These are phyloP conservation scores for Pollenia labialis DNA, from an alignment of 2,888 invertebrate species.

Conservation along the genomic window DNA sequence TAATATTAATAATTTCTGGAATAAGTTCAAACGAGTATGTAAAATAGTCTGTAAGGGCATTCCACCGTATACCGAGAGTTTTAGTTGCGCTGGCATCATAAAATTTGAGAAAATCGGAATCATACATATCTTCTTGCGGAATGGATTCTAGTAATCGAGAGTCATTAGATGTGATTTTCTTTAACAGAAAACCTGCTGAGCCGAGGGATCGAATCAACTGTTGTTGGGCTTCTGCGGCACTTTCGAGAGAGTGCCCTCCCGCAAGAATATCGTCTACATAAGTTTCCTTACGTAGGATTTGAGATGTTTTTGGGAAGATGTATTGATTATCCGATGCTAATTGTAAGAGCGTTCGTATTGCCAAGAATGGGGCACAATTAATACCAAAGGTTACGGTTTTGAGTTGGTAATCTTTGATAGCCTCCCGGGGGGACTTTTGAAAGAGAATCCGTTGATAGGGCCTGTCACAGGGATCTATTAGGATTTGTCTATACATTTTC, in stretches of 20 bases:
- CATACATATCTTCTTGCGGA: not conserved
- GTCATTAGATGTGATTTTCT: conserved; percentile 11
- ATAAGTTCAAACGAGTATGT: not conserved
- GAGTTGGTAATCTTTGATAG: not conserved
- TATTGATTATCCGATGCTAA: not conserved
- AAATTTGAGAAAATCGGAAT: conserved; percentile 8
- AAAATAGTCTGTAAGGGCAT: not conserved
- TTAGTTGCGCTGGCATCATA: conserved; percentile 8
- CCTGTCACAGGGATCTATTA: no score
- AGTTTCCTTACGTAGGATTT: not conserved
- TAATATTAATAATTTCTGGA: not conserved
- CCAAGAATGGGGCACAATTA: not conserved
- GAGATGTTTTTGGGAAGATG: conserved; percentile 35
- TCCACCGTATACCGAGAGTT: conserved; percentile 29
- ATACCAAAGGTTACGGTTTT: no score
- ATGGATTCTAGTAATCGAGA: not conserved
- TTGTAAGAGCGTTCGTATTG: conserved; percentile 6
- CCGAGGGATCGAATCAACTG: not conserved
- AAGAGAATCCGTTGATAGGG: not conserved
- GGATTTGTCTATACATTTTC: no score
- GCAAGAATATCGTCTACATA: conserved; percentile 10
- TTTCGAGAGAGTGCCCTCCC: not conserved
- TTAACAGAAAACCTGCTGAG: not conserved
- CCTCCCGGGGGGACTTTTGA: not conserved
- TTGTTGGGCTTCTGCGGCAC: not conserved